Evolutionary conservation across 2,113 vertebrate genomes (phyloP).

Genomic region (Corynorhinus townsendii): DNA sequence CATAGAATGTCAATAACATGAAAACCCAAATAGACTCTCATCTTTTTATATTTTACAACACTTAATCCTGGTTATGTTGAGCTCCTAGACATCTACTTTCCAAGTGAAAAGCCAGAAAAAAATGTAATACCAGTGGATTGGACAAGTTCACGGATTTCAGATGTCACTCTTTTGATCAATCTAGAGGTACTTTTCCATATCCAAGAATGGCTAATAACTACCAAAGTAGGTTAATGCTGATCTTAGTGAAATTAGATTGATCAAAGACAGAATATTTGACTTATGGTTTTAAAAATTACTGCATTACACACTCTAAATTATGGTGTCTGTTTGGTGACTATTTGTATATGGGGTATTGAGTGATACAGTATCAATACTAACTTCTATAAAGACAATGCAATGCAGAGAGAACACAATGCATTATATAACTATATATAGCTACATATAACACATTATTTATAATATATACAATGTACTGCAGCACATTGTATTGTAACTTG

Average conservation of each 20-base stretch:
- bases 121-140: not conserved
- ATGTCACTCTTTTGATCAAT: not conserved
- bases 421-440: not conserved
- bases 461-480: not conserved
- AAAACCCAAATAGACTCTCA: slow-evolving; percentile 44
- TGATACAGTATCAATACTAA: not conserved
- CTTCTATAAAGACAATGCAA: not conserved
- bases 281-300: not conserved
- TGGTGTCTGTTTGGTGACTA: not conserved
- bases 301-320: not conserved
- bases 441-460: not conserved
- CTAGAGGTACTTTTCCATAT: not conserved
- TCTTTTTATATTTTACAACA: not conserved
- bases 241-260: not conserved
- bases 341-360: not conserved
- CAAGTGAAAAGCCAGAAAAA: slow-evolving; percentile 15
- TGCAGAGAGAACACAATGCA: not conserved
- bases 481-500: not conserved
- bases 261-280: not conserved
- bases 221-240: not conserved
- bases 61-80: slow-evolving; percentile 41
- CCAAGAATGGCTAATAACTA: not conserved
- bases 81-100: not conserved
- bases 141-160: not conserved
- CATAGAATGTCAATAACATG: slow-evolving; percentile 35